Percentiles rank a stretch among this genome's conserved stretches.
These are phyloP conservation scores for Odontothrips loti DNA, from an alignment of 2,888 invertebrate genomes.

Conservation along the genomic window DNA sequence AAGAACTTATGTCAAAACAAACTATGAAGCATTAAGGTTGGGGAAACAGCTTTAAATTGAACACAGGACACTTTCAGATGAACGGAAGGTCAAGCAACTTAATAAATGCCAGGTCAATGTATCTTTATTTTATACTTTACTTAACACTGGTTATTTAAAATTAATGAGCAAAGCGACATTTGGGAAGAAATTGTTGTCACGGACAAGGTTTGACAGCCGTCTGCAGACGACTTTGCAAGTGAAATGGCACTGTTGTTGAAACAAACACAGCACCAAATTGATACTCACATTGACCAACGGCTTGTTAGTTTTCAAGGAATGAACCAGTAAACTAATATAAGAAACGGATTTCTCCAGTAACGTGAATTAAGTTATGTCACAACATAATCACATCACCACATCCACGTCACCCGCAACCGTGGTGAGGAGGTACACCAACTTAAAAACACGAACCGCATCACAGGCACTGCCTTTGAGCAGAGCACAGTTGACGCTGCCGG, in stretches of 20 bases:
- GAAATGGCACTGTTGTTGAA: background rate
- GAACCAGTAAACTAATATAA: background rate
- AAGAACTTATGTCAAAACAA: too few relatives aligned
- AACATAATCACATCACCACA: conserved; percentile 20
- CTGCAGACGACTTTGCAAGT: background rate
- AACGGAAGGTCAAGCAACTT: too few relatives aligned
- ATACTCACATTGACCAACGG: background rate
- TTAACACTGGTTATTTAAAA: background rate
- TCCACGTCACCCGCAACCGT: conserved; percentile 14
- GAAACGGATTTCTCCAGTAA: background rate
- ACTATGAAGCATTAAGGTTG: too few relatives aligned
- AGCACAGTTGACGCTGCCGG: too few relatives aligned
- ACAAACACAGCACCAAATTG: background rate
- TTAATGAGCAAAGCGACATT: background rate
- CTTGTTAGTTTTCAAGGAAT: background rate
- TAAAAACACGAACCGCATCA: background rate
- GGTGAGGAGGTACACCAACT: background rate
- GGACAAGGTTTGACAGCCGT: background rate
- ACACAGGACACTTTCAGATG: too few relatives aligned
- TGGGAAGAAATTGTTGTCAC: background rate
- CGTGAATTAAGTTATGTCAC: conserved; percentile 7
- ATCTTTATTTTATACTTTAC: background rate
- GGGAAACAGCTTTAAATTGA: too few relatives aligned
- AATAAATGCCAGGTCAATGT: background rate
- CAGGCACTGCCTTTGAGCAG: background rate